Percentiles rank a stretch among this genome's conserved stretches.
Evolutionary conservation across 2,113 vertebrate genomes (phyloP).

Genomic region (Strix uralensis): DNA sequence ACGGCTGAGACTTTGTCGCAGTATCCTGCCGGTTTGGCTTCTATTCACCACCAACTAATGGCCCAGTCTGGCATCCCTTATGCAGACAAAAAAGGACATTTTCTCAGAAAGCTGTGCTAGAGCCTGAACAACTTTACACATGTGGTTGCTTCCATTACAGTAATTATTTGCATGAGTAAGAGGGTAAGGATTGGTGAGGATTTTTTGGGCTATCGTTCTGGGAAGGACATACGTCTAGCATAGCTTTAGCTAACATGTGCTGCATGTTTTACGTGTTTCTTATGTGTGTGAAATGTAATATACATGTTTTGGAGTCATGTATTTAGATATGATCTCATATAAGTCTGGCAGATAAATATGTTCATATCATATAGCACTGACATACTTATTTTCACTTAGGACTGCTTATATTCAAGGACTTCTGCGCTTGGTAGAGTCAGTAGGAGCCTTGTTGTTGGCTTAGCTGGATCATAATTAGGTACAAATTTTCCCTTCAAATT

Average conservation of each 20-base stretch:
- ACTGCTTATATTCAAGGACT: background rate
- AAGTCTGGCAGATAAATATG: conserved; percentile 12
- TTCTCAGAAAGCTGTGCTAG: background rate
- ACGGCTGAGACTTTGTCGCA: background rate
- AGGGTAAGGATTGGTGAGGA: background rate
- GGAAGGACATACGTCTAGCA: background rate
- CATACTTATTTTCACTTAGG: conserved; percentile 12
- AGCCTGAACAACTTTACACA: background rate
- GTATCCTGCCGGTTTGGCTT: background rate
- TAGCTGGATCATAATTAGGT: background rate
- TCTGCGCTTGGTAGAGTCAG: background rate
- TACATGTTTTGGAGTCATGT: conserved; percentile 19
- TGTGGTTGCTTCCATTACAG: background rate
- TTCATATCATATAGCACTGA: conserved; percentile 44
- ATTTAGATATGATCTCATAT: conserved; percentile 42
- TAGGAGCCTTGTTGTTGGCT: background rate
- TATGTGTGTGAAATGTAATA: conserved; percentile 49
- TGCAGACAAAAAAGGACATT: background rate
- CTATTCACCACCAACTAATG: background rate
- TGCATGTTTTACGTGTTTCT: conserved; percentile 11
- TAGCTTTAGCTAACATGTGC: background rate
- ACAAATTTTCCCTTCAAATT: background rate
- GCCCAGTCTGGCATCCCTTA: background rate
- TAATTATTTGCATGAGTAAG: background rate
- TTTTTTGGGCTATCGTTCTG: background rate